Conservation (phyloP, 2,888 invertebrate species). For the Troglohyphantes excavatus region DNA sequence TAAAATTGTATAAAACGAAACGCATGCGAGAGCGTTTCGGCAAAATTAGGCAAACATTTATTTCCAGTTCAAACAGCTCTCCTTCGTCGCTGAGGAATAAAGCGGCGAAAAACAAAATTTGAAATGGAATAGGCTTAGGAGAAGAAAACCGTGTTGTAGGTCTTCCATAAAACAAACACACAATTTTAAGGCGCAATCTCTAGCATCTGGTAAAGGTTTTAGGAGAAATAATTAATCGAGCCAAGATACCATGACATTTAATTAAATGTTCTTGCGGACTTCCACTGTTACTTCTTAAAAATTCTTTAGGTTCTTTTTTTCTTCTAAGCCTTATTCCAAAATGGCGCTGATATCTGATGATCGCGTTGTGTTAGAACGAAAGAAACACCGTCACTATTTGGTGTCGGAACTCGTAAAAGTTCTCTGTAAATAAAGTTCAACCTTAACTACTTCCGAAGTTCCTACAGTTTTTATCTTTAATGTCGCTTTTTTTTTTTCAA, state of each 20-base stretch:
- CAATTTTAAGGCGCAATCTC: conserved; percentile 24
- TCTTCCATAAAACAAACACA: conserved; percentile 57
- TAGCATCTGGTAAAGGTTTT: conserved; percentile 7
- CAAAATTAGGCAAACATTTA: conserved; percentile 46
- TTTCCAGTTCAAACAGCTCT: conserved; percentile 32
- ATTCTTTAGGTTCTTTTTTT: conserved; percentile 24
- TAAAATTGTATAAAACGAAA: conserved; percentile 24
- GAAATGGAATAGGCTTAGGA: conserved; percentile 32
- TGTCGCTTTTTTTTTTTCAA: conserved; percentile 27
- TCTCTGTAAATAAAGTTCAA: conserved; percentile 53
- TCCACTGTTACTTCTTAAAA: not conserved
- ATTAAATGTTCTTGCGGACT: conserved; percentile 47
- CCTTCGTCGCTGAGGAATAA: not conserved
- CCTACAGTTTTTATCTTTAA: conserved; percentile 25
- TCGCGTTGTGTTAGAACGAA: conserved; percentile 6
- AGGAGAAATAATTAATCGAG: conserved; percentile 51
- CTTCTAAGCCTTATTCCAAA: conserved; percentile 1
- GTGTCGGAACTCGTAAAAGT: conserved; percentile 42
- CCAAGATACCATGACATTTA: conserved; percentile 45
- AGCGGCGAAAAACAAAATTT: not conserved
- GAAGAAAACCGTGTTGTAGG: conserved; percentile 8
- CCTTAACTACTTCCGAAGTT: conserved; percentile 45
- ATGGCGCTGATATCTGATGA: conserved; percentile 44
- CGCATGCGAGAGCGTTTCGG: conserved; percentile 14
- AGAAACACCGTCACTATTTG: conserved; percentile 26